These are phyloP conservation scores for Dryobota labecula DNA, from an alignment of 2,888 invertebrate genomes.

Conservation along the genomic window DNA sequence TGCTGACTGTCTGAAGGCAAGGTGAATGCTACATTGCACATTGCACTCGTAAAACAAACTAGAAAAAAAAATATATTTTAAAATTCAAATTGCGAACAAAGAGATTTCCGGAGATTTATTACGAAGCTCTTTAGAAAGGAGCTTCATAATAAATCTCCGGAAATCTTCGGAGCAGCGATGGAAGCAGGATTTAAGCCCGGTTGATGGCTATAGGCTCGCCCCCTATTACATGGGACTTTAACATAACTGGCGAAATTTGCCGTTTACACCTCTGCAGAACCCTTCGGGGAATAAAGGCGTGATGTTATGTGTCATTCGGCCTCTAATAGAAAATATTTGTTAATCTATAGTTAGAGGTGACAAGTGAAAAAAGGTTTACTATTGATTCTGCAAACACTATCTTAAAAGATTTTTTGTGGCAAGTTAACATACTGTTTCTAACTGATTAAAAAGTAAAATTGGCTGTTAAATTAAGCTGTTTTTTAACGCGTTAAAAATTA, in stretches of 20 bases:
- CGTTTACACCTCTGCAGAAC: not conserved
- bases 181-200: not conserved
- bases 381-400: conserved; percentile 47
- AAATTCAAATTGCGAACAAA: conserved; percentile 4
- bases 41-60: not conserved
- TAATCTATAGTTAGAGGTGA: conserved; percentile 34
- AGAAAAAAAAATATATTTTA: not conserved
- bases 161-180: not conserved
- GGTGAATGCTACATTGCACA: conserved; percentile 30
- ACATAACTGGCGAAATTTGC: not conserved
- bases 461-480: conserved; percentile 20
- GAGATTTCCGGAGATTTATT: no score
- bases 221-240: not conserved
- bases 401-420: conserved; percentile 27
- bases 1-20: conserved; percentile 13
- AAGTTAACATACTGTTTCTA: conserved; percentile 35
- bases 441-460: conserved; percentile 32
- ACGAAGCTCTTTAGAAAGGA: no score
- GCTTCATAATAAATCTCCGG: not conserved
- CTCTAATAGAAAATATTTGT: conserved; percentile 24
- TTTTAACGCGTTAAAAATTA: conserved; percentile 11
- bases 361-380: not conserved
- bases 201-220: not conserved
- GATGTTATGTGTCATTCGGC: not conserved
- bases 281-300: rapidly evolving